Base-by-base conservation (phyloP, 2,113 vertebrate genomes). In the Pseudois nayaur region DNA sequence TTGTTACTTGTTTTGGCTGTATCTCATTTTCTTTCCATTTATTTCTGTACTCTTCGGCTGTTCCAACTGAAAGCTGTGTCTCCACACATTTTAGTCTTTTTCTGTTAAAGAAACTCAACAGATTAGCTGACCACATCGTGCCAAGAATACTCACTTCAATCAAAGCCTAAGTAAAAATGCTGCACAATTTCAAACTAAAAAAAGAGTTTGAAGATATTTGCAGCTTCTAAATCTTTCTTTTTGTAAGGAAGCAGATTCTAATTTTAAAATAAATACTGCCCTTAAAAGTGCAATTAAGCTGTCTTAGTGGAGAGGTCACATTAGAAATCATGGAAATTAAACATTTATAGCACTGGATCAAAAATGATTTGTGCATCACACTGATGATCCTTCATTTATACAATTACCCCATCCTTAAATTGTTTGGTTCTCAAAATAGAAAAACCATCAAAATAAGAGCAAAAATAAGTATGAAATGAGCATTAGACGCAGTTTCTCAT, bases 251-350 rank as follows among this genome's bases (percentile, higher is more conserved):
- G 15, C 74, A 96, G 83, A 95, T 86, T 97, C 43, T 96, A 93
- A 97, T 91, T 97, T 93, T 81, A 89, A 97, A 87, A 55, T 8
- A 36, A 79, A 5, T 21, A 12, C 33, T 96, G 40, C 45, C 84
- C 54, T 97, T 88, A 85, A 45, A 97, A 87, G n/a, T 91, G 40
- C 95, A 98, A 97, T 98, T 98, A 98, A 96, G 45, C 76, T 36
- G 14, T 84, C 33, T 90, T 88, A 88, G 88, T 88, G n/a, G 60
- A 90, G 94, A 95, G 79, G 86, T 97, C 64, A 89, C 14, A 85
- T 93, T 87, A 98, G 96, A 97, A 98, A 93, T 97, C 59, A 89
- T 83, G 31, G 92, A 93, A 97, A 97, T 98, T 97, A 97, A 97
- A 95, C 76, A 96, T 98, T 97, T 97, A 97, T 98, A 97, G 91